phyloP scores from a whole-genome alignment of 2,888 invertebrate species.

The Lepidochitona cinerea region DNA sequence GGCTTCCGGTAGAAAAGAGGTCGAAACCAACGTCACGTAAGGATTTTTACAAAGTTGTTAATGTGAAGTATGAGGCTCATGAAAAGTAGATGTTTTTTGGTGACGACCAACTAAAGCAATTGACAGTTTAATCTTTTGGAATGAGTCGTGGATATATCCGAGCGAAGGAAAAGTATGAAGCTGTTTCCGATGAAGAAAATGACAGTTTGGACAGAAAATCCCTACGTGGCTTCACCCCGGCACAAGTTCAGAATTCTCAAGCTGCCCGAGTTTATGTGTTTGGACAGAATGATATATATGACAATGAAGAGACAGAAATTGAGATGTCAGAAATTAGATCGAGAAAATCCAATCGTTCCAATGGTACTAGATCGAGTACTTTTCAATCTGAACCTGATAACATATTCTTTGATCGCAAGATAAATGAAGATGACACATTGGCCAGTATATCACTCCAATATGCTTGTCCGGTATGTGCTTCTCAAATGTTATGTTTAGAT shows the following conservation, averaged over 20 bases:
- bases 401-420: conserved; percentile 46
- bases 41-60: no score
- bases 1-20: no score
- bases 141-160: conserved; percentile 28
- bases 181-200: neutral
- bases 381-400: conserved; percentile 19
- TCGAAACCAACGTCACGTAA: no score
- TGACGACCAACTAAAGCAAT: no score
- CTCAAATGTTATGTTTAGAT: no score
- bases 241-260: conserved; percentile 58
- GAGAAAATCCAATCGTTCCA: conserved; percentile 16
- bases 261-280: conserved; percentile 59
- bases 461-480: conserved; percentile 58
- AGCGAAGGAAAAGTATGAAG: conserved; percentile 10
- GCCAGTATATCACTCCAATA: conserved; percentile 59
- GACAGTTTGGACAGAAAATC: neutral
- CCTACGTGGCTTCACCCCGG: conserved; percentile 6
- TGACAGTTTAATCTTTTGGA: conserved; percentile 7
- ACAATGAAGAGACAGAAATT: conserved; percentile 53
- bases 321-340: conserved; percentile 57
- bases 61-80: no score
- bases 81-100: no score
- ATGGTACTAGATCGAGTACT: neutral
- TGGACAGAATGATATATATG: conserved; percentile 49
- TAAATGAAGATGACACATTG: conserved; percentile 57